phyloP scores from a whole-genome alignment of 2,888 invertebrate species.

The Craniophora ligustri region DNA sequence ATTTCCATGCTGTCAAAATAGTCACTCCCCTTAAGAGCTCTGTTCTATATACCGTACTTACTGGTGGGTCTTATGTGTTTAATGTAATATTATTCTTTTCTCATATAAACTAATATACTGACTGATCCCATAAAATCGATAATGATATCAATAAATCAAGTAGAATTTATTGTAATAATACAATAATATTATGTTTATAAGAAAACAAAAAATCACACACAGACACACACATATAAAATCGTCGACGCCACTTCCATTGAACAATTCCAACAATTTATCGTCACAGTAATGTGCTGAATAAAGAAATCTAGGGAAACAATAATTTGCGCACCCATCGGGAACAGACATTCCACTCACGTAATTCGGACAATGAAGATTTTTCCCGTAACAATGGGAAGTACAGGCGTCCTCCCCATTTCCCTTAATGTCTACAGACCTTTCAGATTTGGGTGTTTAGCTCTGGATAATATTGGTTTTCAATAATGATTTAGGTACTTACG shows the following conservation, averaged over 20 bases:
- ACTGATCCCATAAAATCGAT: too few species aligned
- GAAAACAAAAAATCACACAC: not conserved
- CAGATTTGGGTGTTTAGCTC: slow-evolving; percentile 44
- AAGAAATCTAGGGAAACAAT: slow-evolving; percentile 73
- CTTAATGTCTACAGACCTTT: slow-evolving; percentile 26
- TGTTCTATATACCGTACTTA: too few species aligned
- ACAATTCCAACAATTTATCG: slow-evolving; percentile 41
- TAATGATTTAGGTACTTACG: slow-evolving; percentile 27
- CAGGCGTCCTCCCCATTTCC: slow-evolving; percentile 40
- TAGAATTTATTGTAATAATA: too few species aligned
- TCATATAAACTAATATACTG: too few species aligned
- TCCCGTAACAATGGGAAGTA: slow-evolving; percentile 69
- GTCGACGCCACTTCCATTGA: slow-evolving; percentile 47
- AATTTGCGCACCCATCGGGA: slow-evolving; percentile 71
- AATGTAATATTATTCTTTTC: too few species aligned
- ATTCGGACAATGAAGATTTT: slow-evolving; percentile 78
- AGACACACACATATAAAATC: not conserved
- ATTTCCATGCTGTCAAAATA: too few species aligned
- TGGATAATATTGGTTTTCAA: slow-evolving; percentile 42
- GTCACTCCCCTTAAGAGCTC: too few species aligned
- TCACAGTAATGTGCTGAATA: slow-evolving; percentile 64
- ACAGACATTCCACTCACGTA: slow-evolving; percentile 76
- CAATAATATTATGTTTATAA: too few species aligned
- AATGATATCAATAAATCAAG: too few species aligned
- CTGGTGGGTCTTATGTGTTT: too few species aligned